Conservation (phyloP, 2,113 vertebrate species). For the Microcebus griseorufus region DNA sequence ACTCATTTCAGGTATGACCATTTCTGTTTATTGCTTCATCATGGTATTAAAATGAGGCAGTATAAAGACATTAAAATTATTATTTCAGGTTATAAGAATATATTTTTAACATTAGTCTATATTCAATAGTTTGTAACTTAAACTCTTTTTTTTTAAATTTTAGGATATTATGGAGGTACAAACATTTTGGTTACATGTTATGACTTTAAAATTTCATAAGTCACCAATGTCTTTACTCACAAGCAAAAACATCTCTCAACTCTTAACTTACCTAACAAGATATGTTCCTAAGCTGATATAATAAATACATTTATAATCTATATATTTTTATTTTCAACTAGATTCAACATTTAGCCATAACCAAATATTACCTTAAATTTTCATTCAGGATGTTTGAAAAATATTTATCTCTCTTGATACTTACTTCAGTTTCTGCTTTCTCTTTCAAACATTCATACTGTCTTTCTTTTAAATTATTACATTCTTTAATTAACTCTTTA, state of each 20-base stretch:
- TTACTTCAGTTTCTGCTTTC: constrained; percentile 91
- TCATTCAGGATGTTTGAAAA: neutral
- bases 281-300: neutral
- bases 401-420: neutral
- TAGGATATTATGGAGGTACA: no score
- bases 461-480: constrained; percentile 89
- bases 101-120: neutral
- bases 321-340: neutral
- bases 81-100: neutral
- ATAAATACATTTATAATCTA: neutral
- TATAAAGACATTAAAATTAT: neutral
- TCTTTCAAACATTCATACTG: constrained; percentile 91
- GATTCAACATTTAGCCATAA: neutral
- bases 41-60: neutral
- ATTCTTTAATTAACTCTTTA: constrained; percentile 89
- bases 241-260: neutral
- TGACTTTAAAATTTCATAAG: neutral
- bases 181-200: no score
- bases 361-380: neutral
- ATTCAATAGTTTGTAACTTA: neutral
- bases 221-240: neutral
- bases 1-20: no score
- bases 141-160: neutral
- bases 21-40: neutral
- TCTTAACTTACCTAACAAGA: neutral